These are phyloP conservation scores for Minunthozetes semirufus DNA, from an alignment of 2,888 invertebrate genomes.

Conservation along the genomic window DNA sequence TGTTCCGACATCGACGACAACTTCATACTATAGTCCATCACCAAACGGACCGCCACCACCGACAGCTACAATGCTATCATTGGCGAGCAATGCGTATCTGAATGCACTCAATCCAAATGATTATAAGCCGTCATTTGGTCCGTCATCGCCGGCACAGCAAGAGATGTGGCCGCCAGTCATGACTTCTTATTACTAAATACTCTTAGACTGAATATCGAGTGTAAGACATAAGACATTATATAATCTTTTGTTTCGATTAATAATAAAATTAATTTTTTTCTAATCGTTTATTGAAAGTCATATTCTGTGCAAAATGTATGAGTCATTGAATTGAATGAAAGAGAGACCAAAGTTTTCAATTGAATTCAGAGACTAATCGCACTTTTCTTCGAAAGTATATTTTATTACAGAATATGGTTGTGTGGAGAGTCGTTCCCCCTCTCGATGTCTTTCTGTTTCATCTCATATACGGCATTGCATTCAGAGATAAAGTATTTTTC, in stretches of 20 bases:
- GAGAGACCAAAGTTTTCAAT: too few relatives aligned
- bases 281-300: too few relatives aligned
- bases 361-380: too few relatives aligned
- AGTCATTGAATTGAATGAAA: too few relatives aligned
- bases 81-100: not conserved
- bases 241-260: too few relatives aligned
- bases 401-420: not conserved
- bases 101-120: not conserved
- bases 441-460: not conserved
- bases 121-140: not conserved
- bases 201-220: not conserved
- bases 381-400: not conserved
- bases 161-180: not conserved
- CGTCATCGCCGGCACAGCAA: not conserved
- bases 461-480: not conserved
- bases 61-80: not conserved
- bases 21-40: not conserved
- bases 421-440: not conserved
- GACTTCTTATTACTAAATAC: not conserved
- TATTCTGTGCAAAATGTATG: too few relatives aligned
- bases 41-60: not conserved
- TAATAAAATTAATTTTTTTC: too few relatives aligned
- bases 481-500: not conserved
- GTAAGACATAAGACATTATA: too few relatives aligned
- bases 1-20: not conserved